Conservation (phyloP, 2,888 invertebrate species). For the Lasioglossum villosulum region DNA sequence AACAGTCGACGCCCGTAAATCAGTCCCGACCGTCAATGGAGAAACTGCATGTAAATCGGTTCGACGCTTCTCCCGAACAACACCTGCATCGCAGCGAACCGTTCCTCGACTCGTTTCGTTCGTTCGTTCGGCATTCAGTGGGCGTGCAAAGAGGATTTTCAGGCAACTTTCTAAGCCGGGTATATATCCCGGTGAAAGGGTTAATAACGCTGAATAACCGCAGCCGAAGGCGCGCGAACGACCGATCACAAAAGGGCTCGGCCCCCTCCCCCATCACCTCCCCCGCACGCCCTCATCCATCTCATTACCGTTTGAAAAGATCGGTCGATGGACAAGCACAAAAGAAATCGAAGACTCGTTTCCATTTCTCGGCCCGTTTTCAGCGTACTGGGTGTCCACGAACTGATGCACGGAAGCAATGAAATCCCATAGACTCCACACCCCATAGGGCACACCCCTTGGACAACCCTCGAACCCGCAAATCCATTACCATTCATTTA, state of each 20-base stretch:
- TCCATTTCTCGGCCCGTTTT: constrained; percentile 30
- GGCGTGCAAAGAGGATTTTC: constrained; percentile 32
- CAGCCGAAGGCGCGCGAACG: not conserved
- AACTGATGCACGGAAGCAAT: not conserved
- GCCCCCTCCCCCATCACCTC: not conserved
- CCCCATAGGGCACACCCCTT: not conserved
- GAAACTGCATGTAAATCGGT: constrained; percentile 38
- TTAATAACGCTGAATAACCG: constrained; percentile 26
- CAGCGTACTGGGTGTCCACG: not conserved
- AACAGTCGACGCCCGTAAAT: constrained; percentile 23
- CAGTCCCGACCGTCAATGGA: constrained; percentile 13
- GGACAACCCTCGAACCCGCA: not conserved
- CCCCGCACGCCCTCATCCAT: constrained; percentile 2
- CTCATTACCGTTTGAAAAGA: constrained; percentile 14
- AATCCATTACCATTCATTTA: not conserved
- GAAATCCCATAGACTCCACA: not conserved
- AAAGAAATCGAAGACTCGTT: constrained; percentile 32
- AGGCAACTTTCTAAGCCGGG: constrained; percentile 40
- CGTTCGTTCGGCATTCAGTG: constrained; percentile 11
- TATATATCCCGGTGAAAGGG: constrained; percentile 39
- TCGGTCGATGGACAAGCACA: constrained; percentile 8
- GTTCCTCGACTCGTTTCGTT: not conserved
- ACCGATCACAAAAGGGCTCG: constrained; percentile 27
- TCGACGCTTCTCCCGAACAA: constrained; percentile 18
- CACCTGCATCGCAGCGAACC: not conserved